These are phyloP conservation scores for Nerophis ophidion DNA, from an alignment of 2,113 vertebrate species.

Conservation along the genomic window DNA sequence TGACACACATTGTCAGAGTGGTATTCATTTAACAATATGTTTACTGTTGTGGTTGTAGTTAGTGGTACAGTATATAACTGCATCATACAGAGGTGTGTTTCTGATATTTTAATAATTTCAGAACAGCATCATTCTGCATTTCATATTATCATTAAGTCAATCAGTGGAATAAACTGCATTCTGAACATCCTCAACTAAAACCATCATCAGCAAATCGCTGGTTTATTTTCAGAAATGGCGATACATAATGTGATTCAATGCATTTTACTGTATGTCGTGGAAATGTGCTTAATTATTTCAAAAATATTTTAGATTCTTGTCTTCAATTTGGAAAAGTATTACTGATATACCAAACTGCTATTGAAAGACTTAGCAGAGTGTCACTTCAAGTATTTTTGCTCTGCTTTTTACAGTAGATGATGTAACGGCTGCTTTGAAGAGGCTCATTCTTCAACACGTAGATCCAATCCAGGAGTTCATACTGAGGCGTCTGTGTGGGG, in stretches of 20 bases:
- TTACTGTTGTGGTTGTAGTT: no score
- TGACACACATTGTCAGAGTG: no score
- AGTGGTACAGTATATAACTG: no score
- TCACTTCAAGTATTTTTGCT: conserved; percentile 3
- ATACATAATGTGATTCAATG: neutral
- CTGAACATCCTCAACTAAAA: neutral
- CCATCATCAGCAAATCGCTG: neutral
- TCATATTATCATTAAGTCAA: neutral
- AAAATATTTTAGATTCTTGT: neutral
- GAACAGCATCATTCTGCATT: no score
- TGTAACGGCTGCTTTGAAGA: conserved; percentile 63
- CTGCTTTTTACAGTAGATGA: conserved; percentile 59
- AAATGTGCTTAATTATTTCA: neutral
- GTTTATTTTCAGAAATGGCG: neutral
- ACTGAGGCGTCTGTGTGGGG: conserved; percentile 75
- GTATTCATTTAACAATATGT: no score
- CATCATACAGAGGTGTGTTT: no score
- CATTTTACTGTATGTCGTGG: neutral
- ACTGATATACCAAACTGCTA: neutral
- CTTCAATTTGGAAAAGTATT: neutral
- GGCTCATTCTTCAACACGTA: conserved; percentile 51
- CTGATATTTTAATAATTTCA: no score
- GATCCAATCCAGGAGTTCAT: conserved; percentile 80
- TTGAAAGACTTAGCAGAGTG: neutral
- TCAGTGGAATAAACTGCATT: neutral